phyloP scores from a whole-genome alignment of 2,888 invertebrate genomes.

The Synanthedon vespiformis region DNA sequence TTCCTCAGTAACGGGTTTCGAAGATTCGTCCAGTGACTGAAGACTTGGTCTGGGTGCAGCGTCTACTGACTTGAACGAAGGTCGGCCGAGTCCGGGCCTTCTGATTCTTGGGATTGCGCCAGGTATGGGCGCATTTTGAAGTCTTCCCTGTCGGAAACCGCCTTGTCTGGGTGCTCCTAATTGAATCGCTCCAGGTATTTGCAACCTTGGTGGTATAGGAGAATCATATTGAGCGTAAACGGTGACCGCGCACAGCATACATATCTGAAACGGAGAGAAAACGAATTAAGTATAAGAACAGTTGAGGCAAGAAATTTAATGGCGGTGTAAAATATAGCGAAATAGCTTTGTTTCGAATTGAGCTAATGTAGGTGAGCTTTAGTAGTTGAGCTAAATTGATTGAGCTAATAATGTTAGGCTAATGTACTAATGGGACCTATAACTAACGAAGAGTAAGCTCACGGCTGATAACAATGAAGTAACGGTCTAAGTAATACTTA shows the following conservation, averaged over 20 bases:
- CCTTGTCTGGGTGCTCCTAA: slow-evolving; percentile 45
- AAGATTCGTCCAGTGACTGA: slow-evolving; percentile 61
- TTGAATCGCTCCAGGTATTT: slow-evolving; percentile 75
- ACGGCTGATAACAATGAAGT: too few species aligned
- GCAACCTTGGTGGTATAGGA: slow-evolving; percentile 74
- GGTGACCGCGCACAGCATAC: slow-evolving; percentile 64
- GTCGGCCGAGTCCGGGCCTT: slow-evolving; percentile 51
- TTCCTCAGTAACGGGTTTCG: slow-evolving; percentile 78
- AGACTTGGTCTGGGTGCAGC: slow-evolving; percentile 53
- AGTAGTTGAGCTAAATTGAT: too few species aligned
- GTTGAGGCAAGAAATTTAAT: not conserved
- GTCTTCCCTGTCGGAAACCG: slow-evolving; percentile 52
- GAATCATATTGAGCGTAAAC: slow-evolving; percentile 61
- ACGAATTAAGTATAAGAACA: slow-evolving; percentile 1
- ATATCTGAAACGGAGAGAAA: slow-evolving; percentile 47
- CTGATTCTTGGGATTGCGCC: slow-evolving; percentile 40
- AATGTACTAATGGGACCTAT: too few species aligned
- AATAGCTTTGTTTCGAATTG: too few species aligned
- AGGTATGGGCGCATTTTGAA: slow-evolving; percentile 33
- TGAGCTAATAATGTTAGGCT: too few species aligned
- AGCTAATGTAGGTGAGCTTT: slow-evolving; percentile 12
- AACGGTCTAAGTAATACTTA: too few species aligned
- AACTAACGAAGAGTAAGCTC: slow-evolving; percentile 11
- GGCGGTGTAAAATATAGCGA: not conserved
- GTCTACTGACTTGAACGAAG: slow-evolving; percentile 59